Conservation (phyloP, 2,113 vertebrate species). For the Cochlearius cochlearius region DNA sequence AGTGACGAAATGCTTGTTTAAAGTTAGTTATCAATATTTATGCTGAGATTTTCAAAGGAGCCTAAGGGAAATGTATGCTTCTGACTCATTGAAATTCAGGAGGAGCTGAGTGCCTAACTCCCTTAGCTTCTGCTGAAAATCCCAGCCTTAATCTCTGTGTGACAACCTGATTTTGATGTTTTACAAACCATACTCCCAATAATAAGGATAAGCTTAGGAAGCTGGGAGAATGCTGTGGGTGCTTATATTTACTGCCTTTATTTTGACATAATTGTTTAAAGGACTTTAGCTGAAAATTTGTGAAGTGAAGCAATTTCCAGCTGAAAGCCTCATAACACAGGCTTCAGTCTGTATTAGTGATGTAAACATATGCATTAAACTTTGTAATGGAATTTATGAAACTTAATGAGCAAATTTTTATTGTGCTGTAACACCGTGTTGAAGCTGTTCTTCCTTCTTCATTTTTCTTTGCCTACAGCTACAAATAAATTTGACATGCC, state of each 20-base stretch:
- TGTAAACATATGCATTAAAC: constrained; percentile 53
- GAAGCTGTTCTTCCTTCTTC: constrained; percentile 17
- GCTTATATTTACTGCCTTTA: constrained; percentile 26
- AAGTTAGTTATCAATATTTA: constrained; percentile 54
- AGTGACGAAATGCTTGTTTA: constrained; percentile 56
- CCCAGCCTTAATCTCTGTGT: constrained; percentile 48
- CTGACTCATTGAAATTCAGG: constrained; percentile 41
- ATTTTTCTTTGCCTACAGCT: constrained; percentile 46
- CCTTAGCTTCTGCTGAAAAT: constrained; percentile 43
- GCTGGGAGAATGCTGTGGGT: neutral
- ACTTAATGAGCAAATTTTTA: constrained; percentile 54
- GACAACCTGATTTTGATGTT: constrained; percentile 56
- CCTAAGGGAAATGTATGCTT: constrained; percentile 20
- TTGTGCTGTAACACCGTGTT: neutral
- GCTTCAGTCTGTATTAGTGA: neutral
- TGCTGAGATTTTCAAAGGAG: constrained; percentile 40
- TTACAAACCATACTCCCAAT: constrained; percentile 18
- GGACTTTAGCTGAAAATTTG: constrained; percentile 36
- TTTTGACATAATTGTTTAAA: constrained; percentile 48
- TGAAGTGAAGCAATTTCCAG: constrained; percentile 36
- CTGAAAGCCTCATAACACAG: neutral
- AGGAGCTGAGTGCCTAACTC: constrained; percentile 46
- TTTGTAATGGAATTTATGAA: constrained; percentile 56
- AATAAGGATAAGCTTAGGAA: constrained; percentile 8
- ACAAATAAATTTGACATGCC: constrained; percentile 58